Conservation (phyloP, 1,140 invertebrate species). For the Procambarus virginalis region DNA sequence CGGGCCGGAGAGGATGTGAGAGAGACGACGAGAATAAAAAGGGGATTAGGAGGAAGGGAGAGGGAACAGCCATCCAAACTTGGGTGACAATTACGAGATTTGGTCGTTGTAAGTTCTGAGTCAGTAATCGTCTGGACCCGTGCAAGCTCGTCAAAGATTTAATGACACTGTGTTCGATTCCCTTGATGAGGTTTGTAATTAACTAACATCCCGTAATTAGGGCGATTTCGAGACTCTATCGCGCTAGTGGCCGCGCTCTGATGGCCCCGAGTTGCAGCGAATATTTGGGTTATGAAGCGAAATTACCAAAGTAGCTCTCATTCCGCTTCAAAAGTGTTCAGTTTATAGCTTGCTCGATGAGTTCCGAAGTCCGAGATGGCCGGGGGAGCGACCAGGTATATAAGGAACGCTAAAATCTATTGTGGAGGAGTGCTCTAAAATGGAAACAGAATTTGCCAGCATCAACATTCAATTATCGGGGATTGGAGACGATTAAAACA, state of each 20-base stretch:
- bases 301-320: slow-evolving; percentile 16
- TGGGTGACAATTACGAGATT: slow-evolving; percentile 62
- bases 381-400: slow-evolving; percentile 47
- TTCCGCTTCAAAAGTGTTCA: slow-evolving; percentile 23
- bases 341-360: slow-evolving; percentile 20
- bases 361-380: slow-evolving; percentile 36
- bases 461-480: slow-evolving; percentile 68
- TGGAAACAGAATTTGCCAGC: slow-evolving; percentile 67
- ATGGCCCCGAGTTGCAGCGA: background rate
- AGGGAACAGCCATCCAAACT: slow-evolving; percentile 54
- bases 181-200: slow-evolving; percentile 64
- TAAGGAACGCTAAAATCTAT: slow-evolving; percentile 43
- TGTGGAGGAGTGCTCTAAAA: slow-evolving; percentile 55
- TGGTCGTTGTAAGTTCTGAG: slow-evolving; percentile 66
- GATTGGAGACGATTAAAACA: slow-evolving; percentile 60
- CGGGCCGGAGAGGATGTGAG: background rate
- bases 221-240: slow-evolving; percentile 41
- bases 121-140: slow-evolving; percentile 61
- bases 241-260: background rate
- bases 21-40: background rate
- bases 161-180: slow-evolving; percentile 65
- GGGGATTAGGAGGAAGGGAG: background rate
- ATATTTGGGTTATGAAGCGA: slow-evolving; percentile 31
- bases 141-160: slow-evolving; percentile 67
- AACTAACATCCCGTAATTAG: slow-evolving; percentile 60